Percentiles rank a stretch among this genome's conserved stretches.
Evolutionary conservation across 2,888 invertebrate genomes (phyloP).

Genomic region (Lamellibrachia columna): DNA sequence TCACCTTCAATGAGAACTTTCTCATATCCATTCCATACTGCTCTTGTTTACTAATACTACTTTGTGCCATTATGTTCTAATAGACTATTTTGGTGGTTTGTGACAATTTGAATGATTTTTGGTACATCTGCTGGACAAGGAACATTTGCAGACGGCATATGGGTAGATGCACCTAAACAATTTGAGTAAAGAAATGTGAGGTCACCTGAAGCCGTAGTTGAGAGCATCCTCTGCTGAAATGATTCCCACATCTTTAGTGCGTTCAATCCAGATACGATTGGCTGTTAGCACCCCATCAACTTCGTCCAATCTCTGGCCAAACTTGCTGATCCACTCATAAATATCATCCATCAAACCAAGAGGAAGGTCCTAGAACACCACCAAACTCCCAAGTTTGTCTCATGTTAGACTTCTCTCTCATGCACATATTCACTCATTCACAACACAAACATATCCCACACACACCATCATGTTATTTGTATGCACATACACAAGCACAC

Average conservation of each 20-base stretch:
- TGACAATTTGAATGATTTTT: no score
- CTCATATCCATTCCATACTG: no score
- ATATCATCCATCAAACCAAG: conserved; percentile 97
- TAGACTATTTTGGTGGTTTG: no score
- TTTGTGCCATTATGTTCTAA: no score
- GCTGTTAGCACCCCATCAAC: conserved; percentile 93
- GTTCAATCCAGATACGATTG: conserved; percentile 92
- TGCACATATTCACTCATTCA: no score
- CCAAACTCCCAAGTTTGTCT: neutral
- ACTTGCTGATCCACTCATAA: conserved; percentile 87
- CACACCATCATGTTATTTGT: no score
- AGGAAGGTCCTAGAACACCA: conserved; percentile 83
- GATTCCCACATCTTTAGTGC: conserved; percentile 90
- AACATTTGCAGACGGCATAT: neutral
- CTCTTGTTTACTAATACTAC: no score
- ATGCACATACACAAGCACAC: no score
- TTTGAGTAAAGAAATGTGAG: neutral
- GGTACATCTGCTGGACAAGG: neutral
- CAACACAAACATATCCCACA: no score
- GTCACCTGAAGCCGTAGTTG: conserved; percentile 88
- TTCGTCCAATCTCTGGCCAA: conserved; percentile 92
- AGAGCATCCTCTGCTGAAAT: conserved; percentile 93
- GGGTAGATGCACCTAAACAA: neutral
- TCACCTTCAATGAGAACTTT: no score
- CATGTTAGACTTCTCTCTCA: neutral